Conservation (phyloP, 1,140 invertebrate genomes). For the Hypothenemus hampei region DNA sequence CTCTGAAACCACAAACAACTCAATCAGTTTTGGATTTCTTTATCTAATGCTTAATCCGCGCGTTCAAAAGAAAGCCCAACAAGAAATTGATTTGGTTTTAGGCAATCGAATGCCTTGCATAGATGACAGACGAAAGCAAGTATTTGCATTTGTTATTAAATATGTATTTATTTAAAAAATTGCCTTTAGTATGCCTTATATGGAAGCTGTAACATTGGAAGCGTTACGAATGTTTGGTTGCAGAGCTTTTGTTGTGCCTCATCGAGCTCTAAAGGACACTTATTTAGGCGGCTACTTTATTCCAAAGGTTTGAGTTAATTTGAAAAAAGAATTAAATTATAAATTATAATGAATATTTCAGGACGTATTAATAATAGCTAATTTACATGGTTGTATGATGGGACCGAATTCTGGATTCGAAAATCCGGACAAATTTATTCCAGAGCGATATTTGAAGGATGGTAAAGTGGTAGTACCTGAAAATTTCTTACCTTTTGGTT, state of each 20-base stretch:
- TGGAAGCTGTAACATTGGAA: conserved; percentile 72
- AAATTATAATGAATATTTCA: conserved; percentile 38
- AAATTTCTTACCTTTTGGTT: conserved; percentile 71
- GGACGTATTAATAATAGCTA: conserved; percentile 80
- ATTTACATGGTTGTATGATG: conserved; percentile 71
- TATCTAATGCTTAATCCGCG: conserved; percentile 71
- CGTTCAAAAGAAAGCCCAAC: conserved; percentile 72
- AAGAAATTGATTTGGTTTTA: conserved; percentile 75
- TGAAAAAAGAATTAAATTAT: conserved; percentile 3
- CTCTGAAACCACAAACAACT: conserved; percentile 78
- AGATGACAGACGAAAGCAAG: conserved; percentile 65
- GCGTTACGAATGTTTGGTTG: conserved; percentile 72
- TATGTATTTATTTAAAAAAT: not conserved
- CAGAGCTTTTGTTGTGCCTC: conserved; percentile 71
- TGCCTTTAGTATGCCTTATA: conserved; percentile 65
- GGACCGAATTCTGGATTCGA: conserved; percentile 61
- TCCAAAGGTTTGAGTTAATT: conserved; percentile 68
- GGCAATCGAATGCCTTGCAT: conserved; percentile 63
- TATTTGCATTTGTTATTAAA: conserved; percentile 12
- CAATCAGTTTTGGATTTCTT: conserved; percentile 71
- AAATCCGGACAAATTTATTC: conserved; percentile 69
- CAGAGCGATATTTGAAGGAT: conserved; percentile 69
- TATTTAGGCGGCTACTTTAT: conserved; percentile 65
- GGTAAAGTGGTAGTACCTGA: conserved; percentile 65
- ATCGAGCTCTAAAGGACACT: conserved; percentile 68